phyloP scores from a whole-genome alignment of 2,113 vertebrate genomes.

The Tetraodon nigroviridis region DNA sequence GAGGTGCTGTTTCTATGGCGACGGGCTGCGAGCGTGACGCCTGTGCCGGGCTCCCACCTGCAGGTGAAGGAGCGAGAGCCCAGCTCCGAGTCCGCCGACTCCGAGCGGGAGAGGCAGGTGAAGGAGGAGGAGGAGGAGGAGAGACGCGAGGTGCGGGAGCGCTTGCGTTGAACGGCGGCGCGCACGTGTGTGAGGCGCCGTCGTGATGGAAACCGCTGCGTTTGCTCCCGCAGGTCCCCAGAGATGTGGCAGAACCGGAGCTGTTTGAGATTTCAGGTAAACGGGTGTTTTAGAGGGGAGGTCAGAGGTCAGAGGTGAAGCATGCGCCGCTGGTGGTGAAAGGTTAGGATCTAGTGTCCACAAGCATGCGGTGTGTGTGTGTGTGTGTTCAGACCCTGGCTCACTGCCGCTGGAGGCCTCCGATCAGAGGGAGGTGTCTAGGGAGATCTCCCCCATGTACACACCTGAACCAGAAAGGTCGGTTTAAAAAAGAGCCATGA shows the following conservation, averaged over 20 bases:
- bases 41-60: conserved; percentile 29
- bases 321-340: conserved; percentile 25
- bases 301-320: conserved; percentile 24
- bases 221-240: conserved; percentile 33
- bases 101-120: conserved; percentile 37
- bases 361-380: conserved; percentile 6
- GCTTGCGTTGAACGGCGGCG: not conserved
- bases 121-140: conserved; percentile 7
- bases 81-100: conserved; percentile 45
- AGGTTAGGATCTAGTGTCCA: conserved; percentile 3
- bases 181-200: not conserved
- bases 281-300: not conserved
- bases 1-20: conserved; percentile 63
- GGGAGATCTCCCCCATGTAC: conserved; percentile 38
- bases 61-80: conserved; percentile 17
- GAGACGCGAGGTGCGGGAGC: conserved; percentile 29
- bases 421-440: conserved; percentile 29
- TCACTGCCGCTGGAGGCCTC: conserved; percentile 37
- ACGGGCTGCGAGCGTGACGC: conserved; percentile 45
- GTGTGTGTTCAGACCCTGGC: conserved; percentile 26
- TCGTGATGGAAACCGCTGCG: conserved; percentile 3
- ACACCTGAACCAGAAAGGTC: conserved; percentile 42
- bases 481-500: not conserved
- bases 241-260: conserved; percentile 27
- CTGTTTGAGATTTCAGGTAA: conserved; percentile 50